Percentiles rank a stretch among this genome's conserved stretches.
phyloP scores from a whole-genome alignment of 2,888 invertebrate species.

The Hermaeophaga mercurialis region DNA sequence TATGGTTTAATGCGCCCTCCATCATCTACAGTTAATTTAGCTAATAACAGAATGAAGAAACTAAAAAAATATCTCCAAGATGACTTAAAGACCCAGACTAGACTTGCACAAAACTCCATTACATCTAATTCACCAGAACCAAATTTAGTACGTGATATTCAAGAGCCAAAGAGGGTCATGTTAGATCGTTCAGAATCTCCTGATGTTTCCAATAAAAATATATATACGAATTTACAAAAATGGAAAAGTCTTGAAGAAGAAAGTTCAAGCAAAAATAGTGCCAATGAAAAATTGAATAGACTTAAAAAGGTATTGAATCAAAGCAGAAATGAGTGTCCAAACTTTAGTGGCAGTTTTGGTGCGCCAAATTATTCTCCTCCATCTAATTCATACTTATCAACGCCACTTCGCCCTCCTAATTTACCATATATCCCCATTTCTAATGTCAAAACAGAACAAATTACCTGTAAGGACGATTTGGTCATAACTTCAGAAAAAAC shows the following conservation, averaged over 20 bases:
- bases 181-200: background rate
- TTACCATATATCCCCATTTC: too few species aligned
- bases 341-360: background rate
- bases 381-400: too few species aligned
- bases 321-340: background rate
- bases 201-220: background rate
- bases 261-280: constrained; percentile 28
- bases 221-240: constrained; percentile 14
- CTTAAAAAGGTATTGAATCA: constrained; percentile 31
- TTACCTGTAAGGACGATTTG: too few species aligned
- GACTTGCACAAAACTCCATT: background rate
- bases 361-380: background rate
- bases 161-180: background rate
- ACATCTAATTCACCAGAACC: background rate
- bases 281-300: constrained; percentile 36
- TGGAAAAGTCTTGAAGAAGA: constrained; percentile 7
- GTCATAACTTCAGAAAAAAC: too few species aligned
- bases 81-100: constrained; percentile 4
- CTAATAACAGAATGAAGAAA: constrained; percentile 31
- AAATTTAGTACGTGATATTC: too few species aligned
- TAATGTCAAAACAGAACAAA: too few species aligned
- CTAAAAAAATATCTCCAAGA: constrained; percentile 24
- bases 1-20: background rate
- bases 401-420: too few species aligned
- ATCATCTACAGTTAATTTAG: constrained; percentile 27